Percentiles rank a stretch among this genome's conserved stretches.
Conservation (phyloP, 2,113 vertebrate genomes). For the Labrus mixtus region DNA sequence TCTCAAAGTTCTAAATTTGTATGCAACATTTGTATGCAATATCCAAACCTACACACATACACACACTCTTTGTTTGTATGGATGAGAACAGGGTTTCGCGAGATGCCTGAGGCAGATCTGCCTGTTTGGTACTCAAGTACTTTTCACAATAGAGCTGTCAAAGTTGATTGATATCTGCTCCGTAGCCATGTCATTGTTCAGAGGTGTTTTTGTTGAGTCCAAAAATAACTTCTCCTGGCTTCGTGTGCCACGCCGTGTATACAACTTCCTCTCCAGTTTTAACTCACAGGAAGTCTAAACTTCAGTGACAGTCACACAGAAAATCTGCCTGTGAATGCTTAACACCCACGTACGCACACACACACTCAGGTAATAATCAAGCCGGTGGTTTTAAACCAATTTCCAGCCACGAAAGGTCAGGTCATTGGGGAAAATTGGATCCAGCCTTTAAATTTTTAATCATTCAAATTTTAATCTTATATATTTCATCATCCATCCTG, state of each 20-base stretch:
- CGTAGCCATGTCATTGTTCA: conserved; percentile 28
- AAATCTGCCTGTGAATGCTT: neutral
- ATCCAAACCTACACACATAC: neutral
- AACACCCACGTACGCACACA: neutral
- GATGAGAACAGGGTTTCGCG: conserved; percentile 42
- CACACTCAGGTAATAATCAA: neutral
- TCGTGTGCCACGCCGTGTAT: conserved; percentile 22
- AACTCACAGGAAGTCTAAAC: conserved; percentile 1
- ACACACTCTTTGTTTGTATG: neutral
- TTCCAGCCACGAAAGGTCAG: conserved; percentile 23
- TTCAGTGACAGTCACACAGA: neutral
- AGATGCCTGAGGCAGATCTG: conserved; percentile 31
- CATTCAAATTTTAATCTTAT: neutral
- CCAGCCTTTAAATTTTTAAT: conserved; percentile 35
- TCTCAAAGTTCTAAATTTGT: no score
- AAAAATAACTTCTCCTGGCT: conserved; percentile 52
- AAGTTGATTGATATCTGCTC: conserved; percentile 54
- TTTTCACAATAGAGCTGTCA: conserved; percentile 69
- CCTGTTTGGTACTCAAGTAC: conserved; percentile 47
- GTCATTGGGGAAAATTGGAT: conserved; percentile 14
- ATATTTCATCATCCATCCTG: conserved; percentile 34
- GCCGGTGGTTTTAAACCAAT: conserved; percentile 11
- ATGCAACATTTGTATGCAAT: conserved; percentile 30
- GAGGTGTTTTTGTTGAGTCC: conserved; percentile 42
- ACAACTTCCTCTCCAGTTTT: conserved; percentile 41